Evolutionary conservation across 2,113 vertebrate genomes (phyloP), one percentile per base, ranked within the genome.

Genomic region (Galeopterus variegatus): DNA sequence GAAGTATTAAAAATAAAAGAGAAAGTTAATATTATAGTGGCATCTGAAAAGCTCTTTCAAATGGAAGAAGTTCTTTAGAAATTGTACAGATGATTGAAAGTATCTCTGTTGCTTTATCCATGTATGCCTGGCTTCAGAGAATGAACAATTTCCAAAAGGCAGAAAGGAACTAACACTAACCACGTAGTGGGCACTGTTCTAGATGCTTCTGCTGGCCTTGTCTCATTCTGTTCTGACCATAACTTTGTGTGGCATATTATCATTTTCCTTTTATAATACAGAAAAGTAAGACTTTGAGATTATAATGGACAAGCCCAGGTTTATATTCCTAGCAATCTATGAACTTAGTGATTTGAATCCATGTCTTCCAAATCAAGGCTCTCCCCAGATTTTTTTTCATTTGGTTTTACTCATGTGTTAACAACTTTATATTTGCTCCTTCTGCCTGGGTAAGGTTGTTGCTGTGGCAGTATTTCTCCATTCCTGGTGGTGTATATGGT

Each of bases 241-340:
- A 65, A 73, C 23, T 70, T 62, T 72, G 41, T 54, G 1, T 81
- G 64, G 17, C 45, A 9, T 45, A 28, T 58, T 54, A 33, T 77
- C 41, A 77, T 69, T 83, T 6, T 2, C 26, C 26, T 81, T 85
- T 93, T 82, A 88, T 8, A 96, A 52, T 93, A 75, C 33, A 95
- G 36, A 52, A 58, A 60, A 81, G 41, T 18, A 48, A 80, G 48
- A 52, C 54, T 58, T 77, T 0, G 6, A 45, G 28, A 81, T 45
- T 11, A 24, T 58, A 90, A 67, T n/a, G 73, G 12, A 80, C 33
- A 79, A 77, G 28, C 14, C 60, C 75, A 76, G 60, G 60, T 36
- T 76, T 76, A 28, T 31, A n/a, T 24, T 84, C 14, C 26, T 56
- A 64, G 21, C 41, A 92, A 88, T 58, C 3, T 62, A 70, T 58